These are phyloP conservation scores for Limosa lapponica DNA, from an alignment of 2,797 vertebrate genomes.

Conservation along the genomic window DNA sequence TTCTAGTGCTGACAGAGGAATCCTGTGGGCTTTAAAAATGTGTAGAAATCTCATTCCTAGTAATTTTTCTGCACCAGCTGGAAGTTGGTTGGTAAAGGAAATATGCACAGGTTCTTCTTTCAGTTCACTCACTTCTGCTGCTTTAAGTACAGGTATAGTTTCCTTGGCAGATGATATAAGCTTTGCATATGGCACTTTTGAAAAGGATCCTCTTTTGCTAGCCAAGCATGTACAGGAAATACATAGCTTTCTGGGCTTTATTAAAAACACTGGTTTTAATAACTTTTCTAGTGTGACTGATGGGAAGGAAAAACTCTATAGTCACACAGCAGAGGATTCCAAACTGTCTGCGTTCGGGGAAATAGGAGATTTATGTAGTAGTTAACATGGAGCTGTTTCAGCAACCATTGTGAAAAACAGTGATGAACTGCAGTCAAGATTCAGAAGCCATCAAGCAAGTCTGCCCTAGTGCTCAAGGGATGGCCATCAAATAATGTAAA, in stretches of 20 bases:
- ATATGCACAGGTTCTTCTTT: background rate
- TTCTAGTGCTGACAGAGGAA: slow-evolving; percentile 15
- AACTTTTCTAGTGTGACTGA: slow-evolving; percentile 46
- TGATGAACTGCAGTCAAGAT: slow-evolving; percentile 11
- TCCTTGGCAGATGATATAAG: background rate
- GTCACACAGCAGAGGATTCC: slow-evolving; percentile 41
- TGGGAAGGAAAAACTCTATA: slow-evolving; percentile 35
- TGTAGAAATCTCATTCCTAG: background rate
- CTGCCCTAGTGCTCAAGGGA: background rate
- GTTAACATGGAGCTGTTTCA: slow-evolving; percentile 28
- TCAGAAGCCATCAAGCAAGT: slow-evolving; percentile 15
- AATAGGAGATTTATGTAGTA: slow-evolving; percentile 46
- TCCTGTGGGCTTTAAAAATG: slow-evolving; percentile 2
- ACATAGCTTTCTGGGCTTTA: slow-evolving; percentile 47
- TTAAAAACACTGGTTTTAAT: slow-evolving; percentile 53
- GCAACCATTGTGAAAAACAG: slow-evolving; percentile 10
- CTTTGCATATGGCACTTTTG: background rate
- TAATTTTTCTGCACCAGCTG: background rate
- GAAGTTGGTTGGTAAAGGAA: background rate
- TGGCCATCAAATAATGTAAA: background rate
- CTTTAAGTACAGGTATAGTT: background rate
- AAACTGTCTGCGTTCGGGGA: slow-evolving; percentile 24
- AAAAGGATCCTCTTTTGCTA: background rate
- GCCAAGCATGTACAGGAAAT: slow-evolving; percentile 39
- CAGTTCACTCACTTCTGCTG: background rate